Base-by-base conservation (phyloP, 1,140 invertebrate genomes). In the Heliconius eleuchia region DNA sequence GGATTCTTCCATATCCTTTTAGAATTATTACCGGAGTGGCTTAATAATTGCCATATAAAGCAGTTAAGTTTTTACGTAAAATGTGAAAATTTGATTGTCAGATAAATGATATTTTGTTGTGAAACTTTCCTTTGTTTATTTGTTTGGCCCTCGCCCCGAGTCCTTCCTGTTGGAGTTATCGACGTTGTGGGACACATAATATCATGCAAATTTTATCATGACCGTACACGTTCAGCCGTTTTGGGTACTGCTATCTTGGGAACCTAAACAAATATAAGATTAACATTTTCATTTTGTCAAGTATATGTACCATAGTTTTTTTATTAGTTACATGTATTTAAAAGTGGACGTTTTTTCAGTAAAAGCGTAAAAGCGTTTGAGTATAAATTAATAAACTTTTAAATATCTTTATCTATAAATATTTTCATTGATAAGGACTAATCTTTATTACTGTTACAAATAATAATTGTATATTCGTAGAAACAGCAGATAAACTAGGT, bases 141-240 rank as follows among this genome's bases (percentile, higher is more conserved):
- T 71, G 39, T 55, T 71, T 60, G n/a, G n/a, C 42, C 75, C 42
- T 76, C 18, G 9, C 71, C 52, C 74, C 19, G 78, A 52, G 50
- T 52, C 70, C 70, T 79, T 75, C 73, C 73, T 74, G 73, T 71
- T 79, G 70, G 75, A 71, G 5, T 75, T 79, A 79, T 75, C 60
- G 78, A 79, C 46, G 60, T 74, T 72, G 37, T 80, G 74, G 73
- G 75, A 81, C 76, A 80, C 75, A 76, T 78, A 46, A 16, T 16
- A 75, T 81, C 78, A 74, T 81, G 76, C 80, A 80, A 77, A 78
- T 81, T 83, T 81, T 78, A 81, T 66, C 82, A 70, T 81, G 75
- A 52, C 70, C 75, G 27, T 74, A 79, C 79, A 71, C 57, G 79
- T 79, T 79, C 72, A 74, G 71, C 71, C 77, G 75, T 74, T 80